These are phyloP conservation scores for Allacma fusca DNA, from an alignment of 2,888 invertebrate genomes.

Conservation along the genomic window DNA sequence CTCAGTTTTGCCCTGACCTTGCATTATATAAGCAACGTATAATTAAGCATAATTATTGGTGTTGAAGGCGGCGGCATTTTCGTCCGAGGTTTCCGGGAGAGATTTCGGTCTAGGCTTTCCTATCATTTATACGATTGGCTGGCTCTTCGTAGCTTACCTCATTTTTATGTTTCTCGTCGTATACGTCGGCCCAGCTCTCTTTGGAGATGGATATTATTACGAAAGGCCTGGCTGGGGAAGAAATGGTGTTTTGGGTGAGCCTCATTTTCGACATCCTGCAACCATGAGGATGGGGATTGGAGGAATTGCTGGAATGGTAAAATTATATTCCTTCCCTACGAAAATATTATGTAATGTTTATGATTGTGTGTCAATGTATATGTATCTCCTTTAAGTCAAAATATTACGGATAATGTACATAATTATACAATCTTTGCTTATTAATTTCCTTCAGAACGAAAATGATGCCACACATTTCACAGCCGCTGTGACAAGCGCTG, in stretches of 20 bases:
- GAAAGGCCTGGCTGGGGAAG: background rate
- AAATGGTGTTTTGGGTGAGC: background rate
- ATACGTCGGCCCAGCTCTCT: slow-evolving; percentile 51
- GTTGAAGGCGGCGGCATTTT: too few relatives aligned
- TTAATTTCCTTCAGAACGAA: too few relatives aligned
- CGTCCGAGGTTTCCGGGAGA: background rate
- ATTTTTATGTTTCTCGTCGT: slow-evolving; percentile 50
- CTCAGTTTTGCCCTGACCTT: too few relatives aligned
- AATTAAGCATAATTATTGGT: too few relatives aligned
- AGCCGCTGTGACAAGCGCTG: background rate
- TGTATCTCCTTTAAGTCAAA: background rate
- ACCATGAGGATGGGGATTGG: background rate
- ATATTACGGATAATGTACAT: background rate
- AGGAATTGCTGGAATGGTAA: slow-evolving; percentile 13
- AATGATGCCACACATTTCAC: background rate
- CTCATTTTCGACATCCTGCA: background rate
- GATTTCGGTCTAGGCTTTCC: slow-evolving; percentile 44
- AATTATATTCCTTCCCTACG: background rate
- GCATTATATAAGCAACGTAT: too few relatives aligned
- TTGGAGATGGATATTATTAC: slow-evolving; percentile 41
- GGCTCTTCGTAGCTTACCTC: slow-evolving; percentile 51
- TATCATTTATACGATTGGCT: slow-evolving; percentile 51
- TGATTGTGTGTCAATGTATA: background rate
- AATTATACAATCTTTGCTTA: background rate
- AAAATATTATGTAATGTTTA: background rate